These are phyloP conservation scores for Regulus satrapa DNA, from an alignment of 2,113 vertebrate species.

Conservation along the genomic window DNA sequence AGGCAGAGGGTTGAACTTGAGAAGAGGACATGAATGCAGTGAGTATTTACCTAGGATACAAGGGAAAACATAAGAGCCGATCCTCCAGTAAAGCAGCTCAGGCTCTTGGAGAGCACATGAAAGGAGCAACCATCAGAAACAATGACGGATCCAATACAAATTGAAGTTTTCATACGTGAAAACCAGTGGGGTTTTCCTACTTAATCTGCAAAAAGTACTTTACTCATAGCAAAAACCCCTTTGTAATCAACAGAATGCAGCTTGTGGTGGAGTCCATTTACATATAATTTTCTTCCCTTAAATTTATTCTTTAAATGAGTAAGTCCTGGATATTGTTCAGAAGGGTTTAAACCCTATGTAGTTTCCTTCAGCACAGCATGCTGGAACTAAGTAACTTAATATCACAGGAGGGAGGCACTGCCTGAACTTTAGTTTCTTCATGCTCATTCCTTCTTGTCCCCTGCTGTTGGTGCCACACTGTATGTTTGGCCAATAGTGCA, in stretches of 20 bases:
- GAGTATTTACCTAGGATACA: constrained; percentile 59
- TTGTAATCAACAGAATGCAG: not conserved
- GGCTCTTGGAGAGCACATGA: not conserved
- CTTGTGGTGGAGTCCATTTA: not conserved
- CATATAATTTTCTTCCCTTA: not conserved
- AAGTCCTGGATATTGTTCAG: not conserved
- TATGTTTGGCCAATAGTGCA: constrained; percentile 23
- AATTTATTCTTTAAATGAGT: not conserved
- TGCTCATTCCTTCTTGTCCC: constrained; percentile 18
- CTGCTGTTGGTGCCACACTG: constrained; percentile 30
- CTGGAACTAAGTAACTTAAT: constrained; percentile 45
- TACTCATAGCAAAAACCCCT: not conserved
- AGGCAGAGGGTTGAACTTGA: constrained; percentile 32
- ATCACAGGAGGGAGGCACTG: constrained; percentile 12
- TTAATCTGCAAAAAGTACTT: not conserved
- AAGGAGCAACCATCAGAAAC: not conserved
- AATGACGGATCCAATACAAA: not conserved
- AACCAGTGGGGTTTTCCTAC: not conserved
- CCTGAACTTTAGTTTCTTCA: constrained; percentile 48
- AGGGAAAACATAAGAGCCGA: not conserved
- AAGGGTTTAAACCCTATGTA: not conserved
- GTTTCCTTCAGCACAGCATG: not conserved
- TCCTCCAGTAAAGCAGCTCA: not conserved
- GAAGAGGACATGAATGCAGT: not conserved
- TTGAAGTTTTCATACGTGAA: not conserved